These are phyloP conservation scores for Vultur gryphus DNA, from an alignment of 2,797 vertebrate species.

Conservation along the genomic window DNA sequence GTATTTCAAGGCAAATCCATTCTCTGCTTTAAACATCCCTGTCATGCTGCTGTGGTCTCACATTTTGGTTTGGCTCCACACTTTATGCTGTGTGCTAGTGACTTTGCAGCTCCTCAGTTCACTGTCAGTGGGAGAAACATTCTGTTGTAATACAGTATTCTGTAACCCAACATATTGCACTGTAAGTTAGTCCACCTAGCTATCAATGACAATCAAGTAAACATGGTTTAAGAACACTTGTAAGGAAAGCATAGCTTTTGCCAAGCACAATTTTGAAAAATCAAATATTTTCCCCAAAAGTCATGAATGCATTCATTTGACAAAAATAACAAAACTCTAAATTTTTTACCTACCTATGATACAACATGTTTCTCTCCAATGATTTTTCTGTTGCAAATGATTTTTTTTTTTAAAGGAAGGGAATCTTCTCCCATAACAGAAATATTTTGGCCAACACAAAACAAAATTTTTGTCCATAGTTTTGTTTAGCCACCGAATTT, in stretches of 20 bases:
- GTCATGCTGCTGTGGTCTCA: neutral
- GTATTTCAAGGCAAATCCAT: neutral
- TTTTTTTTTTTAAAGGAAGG: neutral
- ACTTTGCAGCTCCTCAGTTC: neutral
- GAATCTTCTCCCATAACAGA: neutral
- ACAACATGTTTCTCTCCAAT: neutral
- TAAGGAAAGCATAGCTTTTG: neutral
- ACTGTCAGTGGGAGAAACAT: neutral
- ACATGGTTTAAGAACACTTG: neutral
- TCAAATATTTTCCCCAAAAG: neutral
- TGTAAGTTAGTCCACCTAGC: neutral
- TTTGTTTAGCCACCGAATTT: neutral
- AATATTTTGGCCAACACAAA: neutral
- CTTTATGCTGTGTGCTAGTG: neutral
- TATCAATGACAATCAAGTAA: neutral
- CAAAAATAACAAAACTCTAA: neutral
- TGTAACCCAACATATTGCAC: neutral
- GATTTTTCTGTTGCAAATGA: neutral
- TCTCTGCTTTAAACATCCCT: neutral
- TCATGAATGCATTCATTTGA: neutral
- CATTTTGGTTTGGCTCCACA: neutral
- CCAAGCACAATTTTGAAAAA: neutral
- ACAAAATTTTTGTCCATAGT: neutral
- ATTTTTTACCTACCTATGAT: neutral
- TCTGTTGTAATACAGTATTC: neutral